Base-by-base conservation (phyloP, 92 coral and sea anemone species). In the Porites divaricata region DNA sequence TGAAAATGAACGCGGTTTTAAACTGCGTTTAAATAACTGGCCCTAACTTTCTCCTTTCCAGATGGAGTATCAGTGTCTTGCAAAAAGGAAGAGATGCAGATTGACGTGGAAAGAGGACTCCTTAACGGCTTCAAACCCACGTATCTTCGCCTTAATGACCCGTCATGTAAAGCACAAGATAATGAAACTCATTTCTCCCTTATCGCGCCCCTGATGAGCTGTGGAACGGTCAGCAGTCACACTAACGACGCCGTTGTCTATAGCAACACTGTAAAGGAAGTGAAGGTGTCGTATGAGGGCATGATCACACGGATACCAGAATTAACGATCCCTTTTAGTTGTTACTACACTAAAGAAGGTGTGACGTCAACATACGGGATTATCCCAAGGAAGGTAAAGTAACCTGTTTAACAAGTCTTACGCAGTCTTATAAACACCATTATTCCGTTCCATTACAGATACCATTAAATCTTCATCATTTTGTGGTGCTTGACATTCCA, bases 341-440 rank as follows among this genome's bases (percentile, higher is more conserved):
- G 98, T 75, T 94, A 56, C 78, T 94, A 94, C 54, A 90, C 95
- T n/a, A 91, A 89, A 61, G 92, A 89, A 67, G 98, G 98, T 8
- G 91, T 92, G n/a, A 92, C 98, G 1, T 94, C 98, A 11, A 94
- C 98, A 20, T 87, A 78, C 73, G 98, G 98, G 8, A 63, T 94
- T 45, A 78, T 92, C 17, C 98, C 98, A 1, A 67, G 85, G 54
- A 94, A 89, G 98, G 94, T 94, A 80, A 53, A 20, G 12, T 2
- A 6, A 16, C 5, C 15, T 12, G 10, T 8, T 75, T 2, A 15
- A 2, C 8, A 5, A 52, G 4, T 35, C 5, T 15, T 45, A 35
- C 4, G 1, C 56, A 16, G 23, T 28, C 24, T 15, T 54, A 6
- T 54, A 54, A 54, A 54, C 59, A 35, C 45, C 45, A 35, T 35